Evolutionary conservation across 2,888 invertebrate genomes (phyloP).

Genomic region (Drosophila bunnanda): DNA sequence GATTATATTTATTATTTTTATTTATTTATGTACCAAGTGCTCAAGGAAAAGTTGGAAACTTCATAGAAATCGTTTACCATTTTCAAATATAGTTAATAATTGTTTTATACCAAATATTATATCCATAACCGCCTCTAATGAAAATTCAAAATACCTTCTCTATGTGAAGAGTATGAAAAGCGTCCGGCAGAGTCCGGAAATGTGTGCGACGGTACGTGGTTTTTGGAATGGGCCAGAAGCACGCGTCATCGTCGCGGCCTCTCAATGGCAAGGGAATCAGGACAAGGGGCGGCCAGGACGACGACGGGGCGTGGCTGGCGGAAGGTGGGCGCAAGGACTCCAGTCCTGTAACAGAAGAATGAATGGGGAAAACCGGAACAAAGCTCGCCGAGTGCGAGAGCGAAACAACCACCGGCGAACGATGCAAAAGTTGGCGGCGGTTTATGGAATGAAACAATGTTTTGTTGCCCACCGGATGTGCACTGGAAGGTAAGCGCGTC

Average conservation of each 20-base stretch:
- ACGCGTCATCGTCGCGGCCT: conserved; percentile 40
- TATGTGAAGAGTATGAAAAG: conserved; percentile 6
- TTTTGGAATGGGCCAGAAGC: conserved; percentile 50
- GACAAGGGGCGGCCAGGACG: conserved; percentile 6
- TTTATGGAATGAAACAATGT: conserved; percentile 72
- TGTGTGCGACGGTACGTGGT: conserved; percentile 46
- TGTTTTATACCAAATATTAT: too few species aligned
- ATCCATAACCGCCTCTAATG: too few species aligned
- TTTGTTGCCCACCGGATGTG: conserved; percentile 65
- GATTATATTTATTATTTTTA: too few species aligned
- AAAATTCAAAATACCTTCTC: not conserved
- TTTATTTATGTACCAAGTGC: too few species aligned
- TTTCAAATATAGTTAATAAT: too few species aligned
- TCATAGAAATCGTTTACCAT: too few species aligned
- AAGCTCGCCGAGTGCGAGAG: conserved; percentile 51
- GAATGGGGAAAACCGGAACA: conserved; percentile 64
- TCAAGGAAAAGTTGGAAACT: too few species aligned
- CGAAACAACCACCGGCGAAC: conserved; percentile 65
- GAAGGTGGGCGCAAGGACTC: conserved; percentile 11
- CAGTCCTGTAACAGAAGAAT: conserved; percentile 35
- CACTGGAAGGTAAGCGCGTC: conserved; percentile 39
- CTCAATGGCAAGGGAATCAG: conserved; percentile 35
- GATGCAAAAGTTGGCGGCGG: conserved; percentile 54
- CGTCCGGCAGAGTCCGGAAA: conserved; percentile 57
- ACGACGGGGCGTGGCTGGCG: conserved; percentile 4